Base-by-base conservation (phyloP, 2,888 invertebrate genomes). In the Morpho deidamia region DNA sequence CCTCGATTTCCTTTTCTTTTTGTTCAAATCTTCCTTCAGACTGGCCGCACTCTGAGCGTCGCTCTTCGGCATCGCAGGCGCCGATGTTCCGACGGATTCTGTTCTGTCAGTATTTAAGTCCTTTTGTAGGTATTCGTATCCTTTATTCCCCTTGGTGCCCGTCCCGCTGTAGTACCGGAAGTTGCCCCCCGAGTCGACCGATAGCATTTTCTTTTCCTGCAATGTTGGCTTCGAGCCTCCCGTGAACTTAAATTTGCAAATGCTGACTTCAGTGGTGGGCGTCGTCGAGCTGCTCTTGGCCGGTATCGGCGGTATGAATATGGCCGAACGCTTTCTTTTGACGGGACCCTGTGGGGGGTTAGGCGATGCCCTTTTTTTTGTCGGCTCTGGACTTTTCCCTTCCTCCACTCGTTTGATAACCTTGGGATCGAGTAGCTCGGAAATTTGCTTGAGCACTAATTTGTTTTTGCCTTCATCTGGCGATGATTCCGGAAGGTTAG, bases 221-320 rank as follows among this genome's bases (percentile, higher is more conserved):
- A 97, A 74, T 55, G 94, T 94, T 0, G 97, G 97, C 63, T 96
- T 96, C 0, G 96, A 95, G 0, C 97, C 97, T 0, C 97, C 97
- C 0, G 96, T 97, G 74, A 97, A 97, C 76, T 97, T 97, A 73
- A 97, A 97, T 78, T 97, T 97, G 76, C 97, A 97, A 71, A 97
- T 97, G 77, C 95, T 95, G 41, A 96, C 97, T 79, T 96, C 95
- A 0, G 95, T 94, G 0, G 95, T 94, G 0, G 95, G 95, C 66
- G 94, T 95, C 3, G 93, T 91, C 7, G 93, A 91, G 65, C 92
- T 94, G 58, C 83, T 92, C 67, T 94, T 95, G 4, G 93, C 88
- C 0, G 95, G 95, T 77, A 95, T 93, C 0, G 96, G 95, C 0
- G 96, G 96, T 62, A 96, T 95, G 70, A 95, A 96, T 62, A 96